Evolutionary conservation across 2,113 vertebrate species (phyloP).

Genomic region (Gallinago paraguaiae): DNA sequence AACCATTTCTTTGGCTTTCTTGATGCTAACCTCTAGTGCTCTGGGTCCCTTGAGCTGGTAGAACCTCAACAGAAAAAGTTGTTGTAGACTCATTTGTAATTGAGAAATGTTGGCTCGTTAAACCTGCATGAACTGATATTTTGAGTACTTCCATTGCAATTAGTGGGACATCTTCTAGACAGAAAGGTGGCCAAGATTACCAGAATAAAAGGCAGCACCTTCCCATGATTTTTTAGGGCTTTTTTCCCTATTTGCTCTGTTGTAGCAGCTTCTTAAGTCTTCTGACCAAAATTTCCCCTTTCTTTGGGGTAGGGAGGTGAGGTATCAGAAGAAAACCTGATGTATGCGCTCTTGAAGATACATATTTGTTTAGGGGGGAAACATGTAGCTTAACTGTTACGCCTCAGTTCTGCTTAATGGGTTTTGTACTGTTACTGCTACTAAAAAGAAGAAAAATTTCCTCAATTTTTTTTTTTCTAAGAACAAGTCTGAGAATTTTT

Average conservation of each 20-base stretch:
- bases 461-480: not conserved
- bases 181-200: not conserved
- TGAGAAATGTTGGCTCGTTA: not conserved
- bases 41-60: not conserved
- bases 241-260: not conserved
- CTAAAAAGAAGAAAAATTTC: not conserved
- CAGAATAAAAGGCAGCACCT: not conserved
- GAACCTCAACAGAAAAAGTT: not conserved
- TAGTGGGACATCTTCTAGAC: not conserved
- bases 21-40: not conserved
- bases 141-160: not conserved
- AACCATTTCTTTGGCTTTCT: not conserved
- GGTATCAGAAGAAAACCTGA: accelerated
- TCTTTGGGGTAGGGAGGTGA: not conserved
- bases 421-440: not conserved
- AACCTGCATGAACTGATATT: not conserved
- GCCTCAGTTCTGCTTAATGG: not conserved
- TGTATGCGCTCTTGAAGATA: not conserved
- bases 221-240: not conserved
- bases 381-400: not conserved
- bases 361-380: not conserved
- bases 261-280: not conserved
- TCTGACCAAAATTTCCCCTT: not conserved
- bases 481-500: not conserved
- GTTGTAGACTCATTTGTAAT: not conserved